phyloP scores from a whole-genome alignment of 2,113 vertebrate species.

The Microcebus murinus region DNA sequence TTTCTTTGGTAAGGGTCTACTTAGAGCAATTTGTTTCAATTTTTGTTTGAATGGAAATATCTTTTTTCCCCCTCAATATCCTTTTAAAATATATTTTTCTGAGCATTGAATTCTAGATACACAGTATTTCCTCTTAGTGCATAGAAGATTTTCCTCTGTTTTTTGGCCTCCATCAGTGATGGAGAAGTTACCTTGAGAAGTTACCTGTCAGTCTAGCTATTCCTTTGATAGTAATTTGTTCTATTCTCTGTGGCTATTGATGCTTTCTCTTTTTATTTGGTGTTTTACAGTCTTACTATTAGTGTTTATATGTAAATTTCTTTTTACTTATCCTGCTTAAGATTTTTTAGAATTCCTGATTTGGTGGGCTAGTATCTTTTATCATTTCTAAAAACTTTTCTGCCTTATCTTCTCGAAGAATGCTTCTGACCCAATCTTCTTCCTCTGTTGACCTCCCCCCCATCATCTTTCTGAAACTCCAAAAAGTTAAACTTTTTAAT shows the following conservation, averaged over 20 bases:
- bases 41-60: neutral
- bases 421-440: neutral
- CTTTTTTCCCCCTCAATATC: neutral
- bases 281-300: neutral
- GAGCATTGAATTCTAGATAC: neutral
- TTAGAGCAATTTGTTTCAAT: neutral
- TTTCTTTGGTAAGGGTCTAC: neutral
- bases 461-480: neutral
- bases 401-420: neutral
- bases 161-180: neutral
- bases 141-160: neutral
- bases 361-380: neutral
- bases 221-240: neutral
- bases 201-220: neutral
- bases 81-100: neutral
- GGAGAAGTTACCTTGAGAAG: neutral
- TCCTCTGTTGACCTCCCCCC: neutral
- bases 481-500: neutral
- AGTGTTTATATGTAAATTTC: neutral
- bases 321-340: neutral
- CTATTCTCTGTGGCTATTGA: neutral
- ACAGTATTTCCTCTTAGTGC: neutral
- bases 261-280: neutral
- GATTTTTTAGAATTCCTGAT: conserved; percentile 33
- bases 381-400: neutral